These are phyloP conservation scores for Hydropsyche betteni DNA, from an alignment of 2,888 invertebrate species.

Conservation along the genomic window DNA sequence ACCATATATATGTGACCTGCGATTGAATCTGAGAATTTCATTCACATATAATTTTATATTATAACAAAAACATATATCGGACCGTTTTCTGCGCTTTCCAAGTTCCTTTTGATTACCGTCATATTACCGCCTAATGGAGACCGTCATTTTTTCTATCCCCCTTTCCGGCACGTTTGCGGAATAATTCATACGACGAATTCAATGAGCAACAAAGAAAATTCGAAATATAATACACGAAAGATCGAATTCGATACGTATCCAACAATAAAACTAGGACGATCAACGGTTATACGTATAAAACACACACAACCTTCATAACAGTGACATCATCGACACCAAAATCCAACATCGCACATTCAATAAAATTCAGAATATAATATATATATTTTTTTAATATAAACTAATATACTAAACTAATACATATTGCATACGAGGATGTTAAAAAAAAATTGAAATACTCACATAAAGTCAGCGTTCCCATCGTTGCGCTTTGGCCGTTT, in stretches of 20 bases:
- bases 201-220: background rate
- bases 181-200: background rate
- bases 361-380: no score
- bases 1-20: no score
- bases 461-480: no score
- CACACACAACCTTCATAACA: constrained; percentile 1
- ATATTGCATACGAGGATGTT: no score
- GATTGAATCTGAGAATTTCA: no score
- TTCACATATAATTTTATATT: no score
- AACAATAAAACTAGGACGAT: background rate
- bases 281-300: background rate
- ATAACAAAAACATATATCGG: no score
- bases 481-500: no score
- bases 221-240: background rate
- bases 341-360: background rate
- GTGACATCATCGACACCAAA: constrained; percentile 13
- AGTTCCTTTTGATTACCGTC: constrained; percentile 5
- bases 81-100: background rate
- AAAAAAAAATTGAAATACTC: no score
- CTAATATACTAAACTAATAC: no score
- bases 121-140: constrained; percentile 3
- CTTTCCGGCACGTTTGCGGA: background rate
- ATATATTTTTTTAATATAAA: no score
- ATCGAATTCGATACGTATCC: background rate
- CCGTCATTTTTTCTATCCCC: background rate